Evolutionary conservation across 1,140 invertebrate genomes (phyloP).

Genomic region (Papilio helenus): DNA sequence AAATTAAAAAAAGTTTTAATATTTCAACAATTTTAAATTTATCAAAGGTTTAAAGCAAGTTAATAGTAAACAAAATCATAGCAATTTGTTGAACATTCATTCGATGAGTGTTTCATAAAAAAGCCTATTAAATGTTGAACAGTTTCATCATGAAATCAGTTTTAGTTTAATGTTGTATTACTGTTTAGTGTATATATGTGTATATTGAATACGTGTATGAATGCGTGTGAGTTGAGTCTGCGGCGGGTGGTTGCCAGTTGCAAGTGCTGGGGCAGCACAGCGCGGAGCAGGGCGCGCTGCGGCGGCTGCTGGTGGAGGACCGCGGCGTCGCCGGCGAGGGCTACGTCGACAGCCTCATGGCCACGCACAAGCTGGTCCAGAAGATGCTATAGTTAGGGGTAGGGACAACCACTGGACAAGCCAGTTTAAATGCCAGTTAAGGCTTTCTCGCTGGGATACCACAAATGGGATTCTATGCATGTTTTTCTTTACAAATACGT

Average conservation of each 20-base stretch:
- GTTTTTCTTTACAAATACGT: background rate
- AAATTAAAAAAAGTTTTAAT: too few relatives aligned
- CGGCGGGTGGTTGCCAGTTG: constrained; percentile 47
- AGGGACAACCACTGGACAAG: background rate
- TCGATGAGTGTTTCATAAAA: too few relatives aligned
- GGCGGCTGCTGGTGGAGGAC: constrained; percentile 65
- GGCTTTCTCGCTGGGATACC: background rate
- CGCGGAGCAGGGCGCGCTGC: constrained; percentile 54
- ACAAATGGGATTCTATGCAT: background rate
- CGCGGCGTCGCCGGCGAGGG: constrained; percentile 55
- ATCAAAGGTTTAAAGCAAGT: too few relatives aligned
- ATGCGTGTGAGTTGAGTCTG: background rate
- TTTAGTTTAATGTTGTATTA: too few relatives aligned
- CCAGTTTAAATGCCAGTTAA: too few relatives aligned
- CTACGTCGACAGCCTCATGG: constrained; percentile 69
- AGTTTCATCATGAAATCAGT: too few relatives aligned
- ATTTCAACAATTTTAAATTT: too few relatives aligned
- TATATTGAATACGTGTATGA: background rate
- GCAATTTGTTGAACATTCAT: too few relatives aligned
- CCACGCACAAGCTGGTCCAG: constrained; percentile 66
- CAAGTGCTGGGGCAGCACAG: constrained; percentile 55
- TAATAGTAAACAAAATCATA: too few relatives aligned
- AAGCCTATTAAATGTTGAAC: too few relatives aligned
- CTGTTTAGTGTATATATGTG: background rate
- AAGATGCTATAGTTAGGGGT: constrained; percentile 62